These are phyloP conservation scores for Ormia ochracea DNA, from an alignment of 2,888 invertebrate genomes.

Conservation along the genomic window DNA sequence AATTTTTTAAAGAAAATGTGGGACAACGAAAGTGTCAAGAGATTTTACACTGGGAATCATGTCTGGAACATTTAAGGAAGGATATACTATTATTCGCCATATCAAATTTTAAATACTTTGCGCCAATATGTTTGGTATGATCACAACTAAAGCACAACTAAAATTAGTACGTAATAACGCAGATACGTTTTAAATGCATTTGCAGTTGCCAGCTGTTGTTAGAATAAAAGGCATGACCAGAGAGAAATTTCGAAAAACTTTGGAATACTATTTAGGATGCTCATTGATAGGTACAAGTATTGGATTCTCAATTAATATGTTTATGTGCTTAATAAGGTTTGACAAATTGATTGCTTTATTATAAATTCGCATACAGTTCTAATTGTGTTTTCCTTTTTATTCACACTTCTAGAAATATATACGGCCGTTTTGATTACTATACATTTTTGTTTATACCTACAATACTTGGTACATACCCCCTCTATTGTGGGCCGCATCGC, in stretches of 20 bases:
- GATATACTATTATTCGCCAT: slow-evolving; percentile 56
- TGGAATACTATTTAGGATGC: slow-evolving; percentile 64
- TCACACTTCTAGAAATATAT: slow-evolving; percentile 59
- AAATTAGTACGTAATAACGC: background rate
- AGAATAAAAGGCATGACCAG: slow-evolving; percentile 59
- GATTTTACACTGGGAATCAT: slow-evolving; percentile 67
- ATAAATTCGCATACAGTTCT: background rate
- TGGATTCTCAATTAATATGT: slow-evolving; percentile 54
- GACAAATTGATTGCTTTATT: background rate
- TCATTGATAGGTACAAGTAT: slow-evolving; percentile 61
- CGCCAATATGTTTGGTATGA: slow-evolving; percentile 67
- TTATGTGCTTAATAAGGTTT: slow-evolving; percentile 68
- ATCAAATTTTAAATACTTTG: slow-evolving; percentile 68
- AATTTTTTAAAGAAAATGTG: slow-evolving; percentile 64
- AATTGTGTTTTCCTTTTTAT: background rate
- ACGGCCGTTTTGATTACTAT: slow-evolving; percentile 64
- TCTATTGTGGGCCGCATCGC: slow-evolving; percentile 50
- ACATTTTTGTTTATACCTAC: slow-evolving; percentile 65
- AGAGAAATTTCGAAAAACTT: slow-evolving; percentile 56
- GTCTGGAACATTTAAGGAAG: slow-evolving; percentile 55
- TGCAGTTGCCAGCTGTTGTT: slow-evolving; percentile 65
- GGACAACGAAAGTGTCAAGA: slow-evolving; percentile 62
- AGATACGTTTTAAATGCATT: background rate
- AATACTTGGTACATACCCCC: slow-evolving; percentile 57
- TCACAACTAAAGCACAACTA: background rate